These are phyloP conservation scores for Epicampocera succincta DNA, from an alignment of 2,888 invertebrate species.

Conservation along the genomic window DNA sequence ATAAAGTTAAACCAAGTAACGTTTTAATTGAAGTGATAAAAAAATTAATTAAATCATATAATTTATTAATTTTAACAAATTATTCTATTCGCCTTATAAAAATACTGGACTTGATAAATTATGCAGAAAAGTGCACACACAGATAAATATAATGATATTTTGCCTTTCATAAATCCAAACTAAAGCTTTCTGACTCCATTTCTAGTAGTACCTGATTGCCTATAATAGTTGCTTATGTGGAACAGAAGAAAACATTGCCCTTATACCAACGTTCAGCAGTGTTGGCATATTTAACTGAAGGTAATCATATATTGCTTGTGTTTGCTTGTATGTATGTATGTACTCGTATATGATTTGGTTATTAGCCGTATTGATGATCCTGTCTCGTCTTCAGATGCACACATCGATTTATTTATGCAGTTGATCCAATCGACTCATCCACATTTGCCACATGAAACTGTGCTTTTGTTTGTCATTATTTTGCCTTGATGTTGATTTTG, in stretches of 20 bases:
- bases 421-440: slow-evolving; percentile 38
- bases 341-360: slow-evolving; percentile 25
- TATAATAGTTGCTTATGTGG: too few species aligned
- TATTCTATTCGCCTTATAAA: too few species aligned
- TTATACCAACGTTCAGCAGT: neutral
- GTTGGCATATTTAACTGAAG: neutral
- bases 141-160: too few species aligned
- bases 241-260: neutral
- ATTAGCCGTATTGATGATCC: slow-evolving; percentile 56
- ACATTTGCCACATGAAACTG: neutral
- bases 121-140: too few species aligned
- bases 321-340: neutral
- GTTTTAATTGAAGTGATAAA: too few species aligned
- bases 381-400: slow-evolving; percentile 32
- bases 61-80: too few species aligned
- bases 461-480: slow-evolving; percentile 46
- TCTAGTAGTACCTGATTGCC: too few species aligned
- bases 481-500: slow-evolving; percentile 16
- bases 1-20: too few species aligned
- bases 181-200: too few species aligned
- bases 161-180: too few species aligned
- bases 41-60: too few species aligned
- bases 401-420: slow-evolving; percentile 39
- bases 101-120: too few species aligned
- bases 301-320: neutral